A percentile compares a stretch with the other conserved stretches of the same genome.
Conservation (phyloP, 2,113 vertebrate species). For the Poeciliopsis prolifica region DNA sequence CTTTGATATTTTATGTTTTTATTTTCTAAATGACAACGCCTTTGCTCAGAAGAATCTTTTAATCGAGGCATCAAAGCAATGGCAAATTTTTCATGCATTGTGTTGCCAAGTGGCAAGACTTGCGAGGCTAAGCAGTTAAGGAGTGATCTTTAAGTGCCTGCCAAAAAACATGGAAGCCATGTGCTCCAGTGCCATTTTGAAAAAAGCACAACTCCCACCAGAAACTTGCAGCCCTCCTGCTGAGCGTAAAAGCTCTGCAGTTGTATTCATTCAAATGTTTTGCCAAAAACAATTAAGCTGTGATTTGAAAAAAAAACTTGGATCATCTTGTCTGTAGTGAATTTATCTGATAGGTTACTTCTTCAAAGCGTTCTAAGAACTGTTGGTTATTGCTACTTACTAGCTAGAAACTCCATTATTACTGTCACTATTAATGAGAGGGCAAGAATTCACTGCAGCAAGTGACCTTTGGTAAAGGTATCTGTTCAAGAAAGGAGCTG, state of each 20-base stretch:
- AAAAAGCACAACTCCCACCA: constrained; percentile 33
- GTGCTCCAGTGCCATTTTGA: constrained; percentile 38
- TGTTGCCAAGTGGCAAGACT: constrained; percentile 65
- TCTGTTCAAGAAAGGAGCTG: constrained; percentile 75
- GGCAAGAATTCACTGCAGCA: constrained; percentile 22
- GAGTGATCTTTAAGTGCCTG: constrained; percentile 39
- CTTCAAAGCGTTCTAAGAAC: neutral
- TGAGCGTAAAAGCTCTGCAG: constrained; percentile 38
- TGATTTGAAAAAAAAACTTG: neutral
- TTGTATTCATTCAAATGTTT: constrained; percentile 21
- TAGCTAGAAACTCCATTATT: constrained; percentile 3
- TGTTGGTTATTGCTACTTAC: constrained; percentile 10
- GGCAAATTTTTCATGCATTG: constrained; percentile 49
- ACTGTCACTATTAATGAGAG: constrained; percentile 22
- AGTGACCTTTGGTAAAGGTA: constrained; percentile 28
- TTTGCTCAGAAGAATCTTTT: constrained; percentile 61
- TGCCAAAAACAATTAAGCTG: constrained; percentile 33
- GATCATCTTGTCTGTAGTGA: neutral
- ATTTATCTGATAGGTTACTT: neutral
- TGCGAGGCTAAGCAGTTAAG: constrained; percentile 43
- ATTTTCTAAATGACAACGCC: constrained; percentile 47
- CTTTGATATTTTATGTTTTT: constrained; percentile 36
- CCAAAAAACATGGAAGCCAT: constrained; percentile 65
- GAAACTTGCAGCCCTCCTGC: constrained; percentile 14
- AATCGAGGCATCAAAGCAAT: constrained; percentile 72